Evolutionary conservation across 2,888 invertebrate species (phyloP).

Genomic region (Sicus ferrugineus): DNA sequence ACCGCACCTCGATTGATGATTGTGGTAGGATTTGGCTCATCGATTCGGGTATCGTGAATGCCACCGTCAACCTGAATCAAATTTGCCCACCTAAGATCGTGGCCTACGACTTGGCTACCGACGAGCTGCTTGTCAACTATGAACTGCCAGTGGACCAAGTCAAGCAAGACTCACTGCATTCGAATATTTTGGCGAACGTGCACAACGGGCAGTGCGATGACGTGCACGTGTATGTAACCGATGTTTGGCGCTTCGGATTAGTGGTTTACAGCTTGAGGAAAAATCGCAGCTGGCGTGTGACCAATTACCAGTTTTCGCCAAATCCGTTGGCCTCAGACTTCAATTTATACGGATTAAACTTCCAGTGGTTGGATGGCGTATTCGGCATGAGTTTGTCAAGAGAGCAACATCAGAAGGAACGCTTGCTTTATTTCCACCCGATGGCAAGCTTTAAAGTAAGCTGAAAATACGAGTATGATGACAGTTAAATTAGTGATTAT

Average conservation of each 20-base stretch:
- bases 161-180: slow-evolving; percentile 72
- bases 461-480: too few relatives aligned
- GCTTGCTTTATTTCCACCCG: slow-evolving; percentile 79
- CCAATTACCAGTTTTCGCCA: slow-evolving; percentile 60
- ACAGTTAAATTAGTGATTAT: not conserved
- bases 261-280: slow-evolving; percentile 60
- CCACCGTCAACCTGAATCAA: slow-evolving; percentile 73
- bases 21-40: slow-evolving; percentile 82
- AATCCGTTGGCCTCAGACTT: slow-evolving; percentile 72
- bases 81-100: slow-evolving; percentile 78
- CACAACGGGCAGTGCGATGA: slow-evolving; percentile 67
- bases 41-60: slow-evolving; percentile 80
- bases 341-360: slow-evolving; percentile 76
- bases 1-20: slow-evolving; percentile 76
- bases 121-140: slow-evolving; percentile 71
- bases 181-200: slow-evolving; percentile 68
- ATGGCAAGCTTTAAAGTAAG: slow-evolving; percentile 76
- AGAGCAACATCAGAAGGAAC: slow-evolving; percentile 66
- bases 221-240: slow-evolving; percentile 71
- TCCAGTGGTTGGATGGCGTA: slow-evolving; percentile 84
- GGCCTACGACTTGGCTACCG: slow-evolving; percentile 75
- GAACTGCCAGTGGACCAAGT: slow-evolving; percentile 72
- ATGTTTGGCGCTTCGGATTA: slow-evolving; percentile 71
- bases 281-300: slow-evolving; percentile 60
- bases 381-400: slow-evolving; percentile 78